Evolutionary conservation across 2,888 invertebrate genomes (phyloP), one percentile per base, ranked within the genome.

Genomic region (Trissolcus japonicus): DNA sequence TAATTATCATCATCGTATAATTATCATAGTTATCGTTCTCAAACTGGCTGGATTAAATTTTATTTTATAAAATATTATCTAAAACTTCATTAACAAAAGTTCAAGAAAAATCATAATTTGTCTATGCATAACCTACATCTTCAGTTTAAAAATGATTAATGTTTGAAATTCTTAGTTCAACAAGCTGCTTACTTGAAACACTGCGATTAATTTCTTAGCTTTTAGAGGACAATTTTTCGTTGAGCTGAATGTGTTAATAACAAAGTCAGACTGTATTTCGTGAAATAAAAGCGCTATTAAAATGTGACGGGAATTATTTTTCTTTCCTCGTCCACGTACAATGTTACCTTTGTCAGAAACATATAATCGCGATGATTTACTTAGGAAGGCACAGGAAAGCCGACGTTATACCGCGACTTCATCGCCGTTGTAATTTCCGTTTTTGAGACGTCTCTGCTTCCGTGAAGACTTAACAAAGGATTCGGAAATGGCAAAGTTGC

Each of bases 381-480:
- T 78, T 67, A 73, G 60, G 69, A 55, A 41, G 65, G 19, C 56
- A 55, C 62, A 61, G 77, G 67, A 74, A 78, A 63, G 73, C 56
- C 69, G 53, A 57, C 69, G 75, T 79, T 78, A 75, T 43, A 66
- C 67, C 66, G 65, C 63, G 66, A 61, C 43, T 72, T 77, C 75
- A 68, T 77, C 75, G 71, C 55, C 69, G 65, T 77, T 68, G 67
- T 76, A 80, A 80, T 80, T 75, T 79, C 80, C 80, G 77, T 71
- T 73, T 60, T 71, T 61, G 67, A 46, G 77, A 79, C 68, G 75
- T 60, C 57, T 48, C 62, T 41, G 55, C 80, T 76, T 79, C 77
- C 77, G 77, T 61, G 46, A 66, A 25, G 54, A 76, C 63, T 60
- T 63, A 73, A 79, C 77, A 75, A 69, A 77, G 63, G 69, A 68